phyloP scores from a whole-genome alignment of 2,113 vertebrate species.

The Hymenochirus boettgeri region DNA sequence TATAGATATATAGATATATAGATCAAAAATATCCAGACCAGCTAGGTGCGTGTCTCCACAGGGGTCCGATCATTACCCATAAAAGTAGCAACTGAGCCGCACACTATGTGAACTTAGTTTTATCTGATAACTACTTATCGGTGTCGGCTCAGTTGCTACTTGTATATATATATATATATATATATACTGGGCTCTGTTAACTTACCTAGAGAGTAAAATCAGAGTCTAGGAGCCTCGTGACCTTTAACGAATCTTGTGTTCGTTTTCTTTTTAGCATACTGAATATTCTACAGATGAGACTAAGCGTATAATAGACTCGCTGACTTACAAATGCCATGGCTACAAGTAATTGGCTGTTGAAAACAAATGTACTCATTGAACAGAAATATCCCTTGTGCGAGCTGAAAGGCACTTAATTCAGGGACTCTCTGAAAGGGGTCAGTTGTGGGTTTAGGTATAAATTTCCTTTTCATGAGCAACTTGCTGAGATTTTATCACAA shows the following conservation, averaged over 20 bases:
- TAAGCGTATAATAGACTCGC: conserved; percentile 5
- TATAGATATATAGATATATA: no score
- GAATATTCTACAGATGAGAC: neutral
- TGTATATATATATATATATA: no score
- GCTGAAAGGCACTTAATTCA: conserved; percentile 12
- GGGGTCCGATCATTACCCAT: no score
- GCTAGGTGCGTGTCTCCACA: no score
- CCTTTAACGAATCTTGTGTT: neutral
- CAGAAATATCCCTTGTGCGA: conserved; percentile 7
- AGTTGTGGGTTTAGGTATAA: neutral
- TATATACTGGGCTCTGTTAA: no score
- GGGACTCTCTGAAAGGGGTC: conserved; percentile 2
- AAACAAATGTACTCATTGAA: conserved; percentile 10
- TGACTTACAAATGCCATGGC: conserved; percentile 7
- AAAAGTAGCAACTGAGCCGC: no score
- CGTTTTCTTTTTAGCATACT: neutral
- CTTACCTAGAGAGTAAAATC: neutral
- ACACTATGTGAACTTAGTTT: no score
- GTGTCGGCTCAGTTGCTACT: no score
- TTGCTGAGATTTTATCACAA: conserved; percentile 2
- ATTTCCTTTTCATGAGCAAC: conserved; percentile 6
- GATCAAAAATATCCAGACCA: no score
- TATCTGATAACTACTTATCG: no score
- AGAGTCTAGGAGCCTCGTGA: neutral
- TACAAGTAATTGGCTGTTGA: conserved; percentile 12